phyloP scores from a whole-genome alignment of 2,888 invertebrate genomes.

The Dendrolimus houi region DNA sequence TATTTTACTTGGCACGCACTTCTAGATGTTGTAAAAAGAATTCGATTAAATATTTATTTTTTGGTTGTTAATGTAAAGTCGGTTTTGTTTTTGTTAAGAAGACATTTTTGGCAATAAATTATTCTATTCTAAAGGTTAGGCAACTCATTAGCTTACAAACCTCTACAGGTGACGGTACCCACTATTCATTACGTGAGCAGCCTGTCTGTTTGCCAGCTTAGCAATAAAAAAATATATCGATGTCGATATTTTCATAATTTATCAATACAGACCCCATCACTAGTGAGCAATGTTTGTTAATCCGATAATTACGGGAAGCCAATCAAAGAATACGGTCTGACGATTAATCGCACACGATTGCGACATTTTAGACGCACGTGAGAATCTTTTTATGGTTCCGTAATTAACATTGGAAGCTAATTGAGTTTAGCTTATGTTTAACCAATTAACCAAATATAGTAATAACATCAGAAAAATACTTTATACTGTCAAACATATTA shows the following conservation, averaged over 20 bases:
- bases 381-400: neutral
- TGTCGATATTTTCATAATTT: neutral
- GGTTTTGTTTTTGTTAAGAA: too few relatives aligned
- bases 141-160: neutral
- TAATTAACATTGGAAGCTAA: too few relatives aligned
- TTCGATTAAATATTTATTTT: too few relatives aligned
- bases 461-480: too few relatives aligned
- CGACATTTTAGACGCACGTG: neutral
- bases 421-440: too few relatives aligned
- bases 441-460: too few relatives aligned
- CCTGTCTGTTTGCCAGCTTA: neutral
- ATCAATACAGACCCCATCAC: constrained; percentile 10
- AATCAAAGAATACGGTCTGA: constrained; percentile 9
- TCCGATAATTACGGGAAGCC: constrained; percentile 18
- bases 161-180: neutral
- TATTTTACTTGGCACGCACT: too few relatives aligned
- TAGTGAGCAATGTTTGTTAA: constrained; percentile 19
- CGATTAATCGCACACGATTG: neutral
- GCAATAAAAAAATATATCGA: constrained; percentile 4
- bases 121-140: neutral
- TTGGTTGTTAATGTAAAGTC: too few relatives aligned
- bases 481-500: too few relatives aligned
- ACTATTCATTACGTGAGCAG: neutral
- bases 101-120: too few relatives aligned
- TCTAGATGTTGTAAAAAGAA: too few relatives aligned